Evolutionary conservation across 2,113 vertebrate genomes (phyloP).

Genomic region (Amphilophus citrinellus): DNA sequence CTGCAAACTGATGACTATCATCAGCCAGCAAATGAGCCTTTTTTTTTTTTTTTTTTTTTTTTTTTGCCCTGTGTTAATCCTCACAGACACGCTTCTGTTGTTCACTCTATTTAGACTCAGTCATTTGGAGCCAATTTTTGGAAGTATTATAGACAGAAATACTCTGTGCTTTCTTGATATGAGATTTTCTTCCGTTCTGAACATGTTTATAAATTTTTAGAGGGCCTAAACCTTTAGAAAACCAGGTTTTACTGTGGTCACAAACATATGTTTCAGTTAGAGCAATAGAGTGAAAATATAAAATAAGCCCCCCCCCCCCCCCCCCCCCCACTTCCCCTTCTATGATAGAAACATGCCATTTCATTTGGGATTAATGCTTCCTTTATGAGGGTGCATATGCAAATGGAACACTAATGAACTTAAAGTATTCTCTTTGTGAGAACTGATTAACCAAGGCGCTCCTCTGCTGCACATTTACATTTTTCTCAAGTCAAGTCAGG

Average conservation of each 20-base stretch:
- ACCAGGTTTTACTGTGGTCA: constrained; percentile 38
- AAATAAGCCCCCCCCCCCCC: constrained; percentile 36
- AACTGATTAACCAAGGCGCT: constrained; percentile 82
- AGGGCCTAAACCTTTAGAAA: constrained; percentile 16
- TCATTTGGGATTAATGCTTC: constrained; percentile 76
- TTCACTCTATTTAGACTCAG: constrained; percentile 12
- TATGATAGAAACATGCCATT: constrained; percentile 72
- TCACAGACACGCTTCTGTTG: constrained; percentile 33
- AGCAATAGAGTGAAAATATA: constrained; percentile 41
- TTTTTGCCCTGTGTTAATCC: constrained; percentile 50
- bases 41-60: constrained; percentile 32
- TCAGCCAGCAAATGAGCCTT: constrained; percentile 41
- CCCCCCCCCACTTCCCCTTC: constrained; percentile 18
- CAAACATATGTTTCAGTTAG: constrained; percentile 31
- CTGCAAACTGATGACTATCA: constrained; percentile 42
- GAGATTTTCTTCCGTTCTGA: neutral
- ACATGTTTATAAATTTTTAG: neutral
- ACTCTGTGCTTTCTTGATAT: constrained; percentile 1
- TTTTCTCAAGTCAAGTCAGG: constrained; percentile 78
- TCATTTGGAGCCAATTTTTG: neutral
- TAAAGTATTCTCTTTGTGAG: constrained; percentile 82
- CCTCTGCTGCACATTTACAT: constrained; percentile 80
- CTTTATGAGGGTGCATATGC: constrained; percentile 77
- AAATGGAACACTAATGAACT: constrained; percentile 80
- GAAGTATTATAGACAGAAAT: neutral